Percentiles rank a stretch among this genome's conserved stretches.
Conservation (phyloP, 1,140 invertebrate genomes). For the Oedothorax gibbosus region DNA sequence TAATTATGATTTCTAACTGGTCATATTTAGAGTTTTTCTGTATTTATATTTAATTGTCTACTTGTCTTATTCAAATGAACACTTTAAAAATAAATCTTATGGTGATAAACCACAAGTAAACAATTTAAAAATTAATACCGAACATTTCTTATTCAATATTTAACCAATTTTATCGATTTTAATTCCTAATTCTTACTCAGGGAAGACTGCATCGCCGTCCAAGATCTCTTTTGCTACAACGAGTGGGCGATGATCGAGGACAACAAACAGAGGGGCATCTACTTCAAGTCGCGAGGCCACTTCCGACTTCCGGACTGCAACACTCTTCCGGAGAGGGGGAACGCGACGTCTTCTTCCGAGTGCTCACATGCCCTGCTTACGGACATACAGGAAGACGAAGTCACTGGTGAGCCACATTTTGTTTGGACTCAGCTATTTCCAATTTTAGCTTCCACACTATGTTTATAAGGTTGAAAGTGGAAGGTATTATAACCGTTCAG, state of each 20-base stretch:
- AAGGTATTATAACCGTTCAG: too few relatives aligned
- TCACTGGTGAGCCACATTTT: slow-evolving; percentile 71
- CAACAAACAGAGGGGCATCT: slow-evolving; percentile 83
- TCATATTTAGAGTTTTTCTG: too few relatives aligned
- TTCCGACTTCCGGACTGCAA: slow-evolving; percentile 89
- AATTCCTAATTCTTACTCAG: slow-evolving; percentile 68
- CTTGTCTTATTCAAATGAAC: too few relatives aligned
- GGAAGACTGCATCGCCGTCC: slow-evolving; percentile 92
- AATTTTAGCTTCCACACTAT: too few relatives aligned
- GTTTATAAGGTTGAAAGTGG: too few relatives aligned
- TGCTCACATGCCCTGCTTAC: slow-evolving; percentile 86
- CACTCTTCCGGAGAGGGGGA: slow-evolving; percentile 76
- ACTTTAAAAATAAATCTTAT: too few relatives aligned
- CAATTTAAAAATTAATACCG: too few relatives aligned
- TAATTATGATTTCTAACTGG: too few relatives aligned
- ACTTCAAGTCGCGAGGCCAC: slow-evolving; percentile 84
- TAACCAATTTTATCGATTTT: background rate
- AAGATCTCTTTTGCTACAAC: slow-evolving; percentile 90
- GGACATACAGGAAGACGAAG: slow-evolving; percentile 79
- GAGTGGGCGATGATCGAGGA: slow-evolving; percentile 92
- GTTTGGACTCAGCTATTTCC: too few relatives aligned
- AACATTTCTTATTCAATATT: background rate
- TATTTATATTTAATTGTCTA: too few relatives aligned
- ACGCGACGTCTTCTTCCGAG: slow-evolving; percentile 66
- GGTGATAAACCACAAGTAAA: too few relatives aligned